Percentiles rank a stretch among this genome's conserved stretches.
phyloP scores from a whole-genome alignment of 2,113 vertebrate species.

The Burhinus bistriatus region DNA sequence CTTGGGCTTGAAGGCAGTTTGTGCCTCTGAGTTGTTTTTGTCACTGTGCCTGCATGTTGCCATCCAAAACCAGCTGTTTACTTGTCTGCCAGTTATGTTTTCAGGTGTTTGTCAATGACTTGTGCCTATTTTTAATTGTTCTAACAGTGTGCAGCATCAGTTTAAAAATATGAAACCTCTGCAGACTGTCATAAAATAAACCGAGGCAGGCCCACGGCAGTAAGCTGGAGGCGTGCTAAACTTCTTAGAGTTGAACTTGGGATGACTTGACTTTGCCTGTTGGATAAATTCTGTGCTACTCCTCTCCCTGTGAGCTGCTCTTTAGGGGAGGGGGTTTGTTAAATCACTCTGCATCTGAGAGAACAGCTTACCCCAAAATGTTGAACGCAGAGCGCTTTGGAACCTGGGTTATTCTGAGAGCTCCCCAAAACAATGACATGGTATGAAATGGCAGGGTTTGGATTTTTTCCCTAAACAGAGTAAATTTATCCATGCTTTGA shows the following conservation, averaged over 20 bases:
- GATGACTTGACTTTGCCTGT: neutral
- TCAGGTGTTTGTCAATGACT: neutral
- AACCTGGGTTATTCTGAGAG: neutral
- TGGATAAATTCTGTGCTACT: neutral
- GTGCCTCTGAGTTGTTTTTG: neutral
- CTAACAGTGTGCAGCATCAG: neutral
- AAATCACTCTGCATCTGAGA: neutral
- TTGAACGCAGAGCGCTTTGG: neutral
- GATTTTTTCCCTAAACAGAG: neutral
- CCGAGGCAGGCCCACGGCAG: fast-evolving
- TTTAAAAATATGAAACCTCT: neutral
- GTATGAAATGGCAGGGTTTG: neutral
- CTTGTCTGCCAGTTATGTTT: neutral
- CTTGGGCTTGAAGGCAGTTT: neutral
- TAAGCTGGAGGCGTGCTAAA: neutral
- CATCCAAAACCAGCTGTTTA: neutral
- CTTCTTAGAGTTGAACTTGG: neutral
- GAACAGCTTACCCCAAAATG: fast-evolving
- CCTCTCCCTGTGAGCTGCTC: neutral
- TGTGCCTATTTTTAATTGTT: neutral
- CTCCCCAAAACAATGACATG: neutral
- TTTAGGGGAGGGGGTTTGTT: neutral
- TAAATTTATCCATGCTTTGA: neutral
- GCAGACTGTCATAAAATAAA: neutral
- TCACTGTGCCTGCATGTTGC: neutral